phyloP scores from a whole-genome alignment of 2,113 vertebrate species.

The Macaca fascicularis region DNA sequence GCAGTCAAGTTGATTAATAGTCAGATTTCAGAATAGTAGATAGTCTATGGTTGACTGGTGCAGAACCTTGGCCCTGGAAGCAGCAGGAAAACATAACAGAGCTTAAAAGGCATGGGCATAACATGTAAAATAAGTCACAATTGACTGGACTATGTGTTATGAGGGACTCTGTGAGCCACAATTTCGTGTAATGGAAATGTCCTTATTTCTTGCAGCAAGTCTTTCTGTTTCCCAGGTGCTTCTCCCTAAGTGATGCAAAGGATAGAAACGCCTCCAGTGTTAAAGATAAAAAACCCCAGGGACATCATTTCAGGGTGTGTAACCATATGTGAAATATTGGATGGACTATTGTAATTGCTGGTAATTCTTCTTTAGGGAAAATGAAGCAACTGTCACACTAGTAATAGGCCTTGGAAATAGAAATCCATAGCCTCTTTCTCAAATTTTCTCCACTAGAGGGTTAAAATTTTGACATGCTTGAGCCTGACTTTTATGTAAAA shows the following conservation, averaged over 20 bases:
- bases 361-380: slow-evolving; percentile 14
- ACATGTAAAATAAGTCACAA: neutral
- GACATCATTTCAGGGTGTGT: neutral
- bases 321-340: slow-evolving; percentile 9
- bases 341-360: neutral
- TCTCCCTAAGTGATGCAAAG: neutral
- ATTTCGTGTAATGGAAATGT: neutral
- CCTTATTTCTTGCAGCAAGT: neutral
- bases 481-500: neutral
- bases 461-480: neutral
- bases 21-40: neutral
- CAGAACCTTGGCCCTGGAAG: neutral
- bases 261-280: neutral
- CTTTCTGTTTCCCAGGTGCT: neutral
- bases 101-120: neutral
- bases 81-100: neutral
- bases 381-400: neutral
- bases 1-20: neutral
- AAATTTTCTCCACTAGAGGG: neutral
- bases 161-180: neutral
- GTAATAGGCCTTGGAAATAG: neutral
- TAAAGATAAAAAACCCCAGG: neutral
- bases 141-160: neutral
- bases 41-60: neutral
- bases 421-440: neutral